A percentile compares a stretch with the other conserved stretches of the same genome.
phyloP scores from a whole-genome alignment of 2,113 vertebrate species.

The Bubalus kerabau region DNA sequence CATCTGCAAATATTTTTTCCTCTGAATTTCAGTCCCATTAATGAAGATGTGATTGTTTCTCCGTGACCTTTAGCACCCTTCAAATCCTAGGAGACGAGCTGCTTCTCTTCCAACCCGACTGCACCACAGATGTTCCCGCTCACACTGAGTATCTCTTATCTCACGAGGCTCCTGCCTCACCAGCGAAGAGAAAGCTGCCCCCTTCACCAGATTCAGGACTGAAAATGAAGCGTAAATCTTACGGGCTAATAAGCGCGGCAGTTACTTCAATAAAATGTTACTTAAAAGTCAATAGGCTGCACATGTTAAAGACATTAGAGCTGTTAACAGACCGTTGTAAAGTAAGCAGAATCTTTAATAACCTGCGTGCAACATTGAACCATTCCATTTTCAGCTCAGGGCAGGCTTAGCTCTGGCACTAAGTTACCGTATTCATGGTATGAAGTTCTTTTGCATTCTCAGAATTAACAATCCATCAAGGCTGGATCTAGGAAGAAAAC shows the following conservation, averaged over 20 bases:
- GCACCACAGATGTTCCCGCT: neutral
- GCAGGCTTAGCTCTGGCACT: constrained; percentile 35
- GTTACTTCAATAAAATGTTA: constrained; percentile 87
- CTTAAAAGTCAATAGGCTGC: constrained; percentile 87
- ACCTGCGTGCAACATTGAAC: constrained; percentile 63
- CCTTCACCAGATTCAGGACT: constrained; percentile 74
- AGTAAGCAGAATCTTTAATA: constrained; percentile 86
- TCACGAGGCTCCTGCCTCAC: neutral
- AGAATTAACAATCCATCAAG: neutral
- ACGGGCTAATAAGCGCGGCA: constrained; percentile 86
- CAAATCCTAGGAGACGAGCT: neutral
- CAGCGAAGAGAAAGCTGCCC: constrained; percentile 48
- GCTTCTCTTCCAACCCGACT: constrained; percentile 11
- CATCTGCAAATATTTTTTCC: constrained; percentile 78
- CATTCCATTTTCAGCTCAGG: constrained; percentile 46
- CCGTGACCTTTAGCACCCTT: constrained; percentile 11
- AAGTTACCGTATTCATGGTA: neutral
- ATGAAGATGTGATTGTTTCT: constrained; percentile 62
- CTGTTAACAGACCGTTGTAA: constrained; percentile 87
- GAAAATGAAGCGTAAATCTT: constrained; percentile 89
- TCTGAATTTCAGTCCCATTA: constrained; percentile 51
- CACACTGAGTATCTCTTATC: neutral
- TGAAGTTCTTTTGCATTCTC: constrained; percentile 38
- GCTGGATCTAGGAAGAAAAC: neutral
- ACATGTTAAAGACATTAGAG: constrained; percentile 88